Evolutionary conservation across 2,113 vertebrate genomes (phyloP), one percentile per base, ranked within the genome.

Genomic region (Geococcyx californianus): DNA sequence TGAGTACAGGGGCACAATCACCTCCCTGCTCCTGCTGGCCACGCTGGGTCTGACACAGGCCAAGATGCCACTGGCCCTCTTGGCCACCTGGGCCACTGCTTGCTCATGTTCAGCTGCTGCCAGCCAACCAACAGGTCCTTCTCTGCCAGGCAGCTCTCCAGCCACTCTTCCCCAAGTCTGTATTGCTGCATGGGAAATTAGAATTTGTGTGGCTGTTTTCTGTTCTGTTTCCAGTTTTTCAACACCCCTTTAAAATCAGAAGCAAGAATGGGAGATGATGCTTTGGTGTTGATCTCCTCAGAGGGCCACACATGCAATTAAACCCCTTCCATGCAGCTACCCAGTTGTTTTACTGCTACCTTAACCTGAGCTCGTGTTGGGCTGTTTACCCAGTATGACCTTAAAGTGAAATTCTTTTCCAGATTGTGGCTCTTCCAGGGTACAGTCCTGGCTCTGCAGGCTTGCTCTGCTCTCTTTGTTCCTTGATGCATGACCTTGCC

Each of bases 211-310:
- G 33, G 13, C 74, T 72, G 4, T 40, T 92, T 36, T 54, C 62
- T 58, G 11, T n/a, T 8, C 9, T n/a, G 13, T 84, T 78, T 42
- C 26, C 34, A 26, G 3, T 34, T 80, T 78, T 75, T 80, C 40
- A 56, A 21, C 49, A 33, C 6, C 24, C 3, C 5, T 73, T 66
- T 87, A 60, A 68, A 79, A 44, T 0, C 33, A 18, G 38, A 72
- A 55, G 49, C 0, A 0, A 77, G 17, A n/a, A 7, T 55, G 40
- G 31, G 34, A 70, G 59, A 19, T 4, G 4, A 15, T 74, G 2
- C 31, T 87, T 26, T 72, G 44, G 1, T 29, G 17, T 31, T 49
- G 31, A 79, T 75, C 63, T 93, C n/a, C 5, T 25, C 34, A 28
- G 6, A 15, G 42, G 36, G 40, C 52, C 17, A 16, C 5, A 6